phyloP scores from a whole-genome alignment of 2,797 vertebrate genomes.

The Cephalopachus bancanus region DNA sequence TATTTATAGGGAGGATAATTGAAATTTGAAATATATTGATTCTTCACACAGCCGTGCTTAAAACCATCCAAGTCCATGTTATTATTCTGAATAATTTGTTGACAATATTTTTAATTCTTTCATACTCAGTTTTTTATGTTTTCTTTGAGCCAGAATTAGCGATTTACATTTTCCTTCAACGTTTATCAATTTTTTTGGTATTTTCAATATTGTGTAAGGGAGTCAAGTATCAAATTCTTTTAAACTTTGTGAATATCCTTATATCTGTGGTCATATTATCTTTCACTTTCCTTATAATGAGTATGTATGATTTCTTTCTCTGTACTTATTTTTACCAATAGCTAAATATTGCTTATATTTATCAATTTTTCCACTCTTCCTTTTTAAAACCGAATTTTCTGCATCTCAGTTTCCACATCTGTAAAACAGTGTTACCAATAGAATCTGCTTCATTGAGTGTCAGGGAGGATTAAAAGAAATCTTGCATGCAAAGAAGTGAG shows the following conservation, averaged over 20 bases:
- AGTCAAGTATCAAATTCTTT: not conserved
- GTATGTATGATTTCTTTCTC: not conserved
- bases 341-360: not conserved
- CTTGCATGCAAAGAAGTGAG: not conserved
- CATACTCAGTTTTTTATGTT: not conserved
- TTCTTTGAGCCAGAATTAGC: not conserved
- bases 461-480: not conserved
- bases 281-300: not conserved
- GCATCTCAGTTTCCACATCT: constrained; percentile 17
- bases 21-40: not conserved
- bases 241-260: not conserved
- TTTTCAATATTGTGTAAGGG: constrained; percentile 1
- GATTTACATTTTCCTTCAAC: not conserved
- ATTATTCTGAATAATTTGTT: not conserved
- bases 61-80: not conserved
- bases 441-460: not conserved
- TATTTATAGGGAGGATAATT: not conserved
- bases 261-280: not conserved
- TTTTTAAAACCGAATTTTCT: not conserved
- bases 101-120: constrained; percentile 28
- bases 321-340: constrained; percentile 40
- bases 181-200: not conserved
- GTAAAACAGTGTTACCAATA: not conserved
- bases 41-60: not conserved
- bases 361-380: not conserved